These are phyloP conservation scores for Epizoanthus rinbou DNA, from an alignment of 92 coral and sea anemone genomes.

Conservation along the genomic window DNA sequence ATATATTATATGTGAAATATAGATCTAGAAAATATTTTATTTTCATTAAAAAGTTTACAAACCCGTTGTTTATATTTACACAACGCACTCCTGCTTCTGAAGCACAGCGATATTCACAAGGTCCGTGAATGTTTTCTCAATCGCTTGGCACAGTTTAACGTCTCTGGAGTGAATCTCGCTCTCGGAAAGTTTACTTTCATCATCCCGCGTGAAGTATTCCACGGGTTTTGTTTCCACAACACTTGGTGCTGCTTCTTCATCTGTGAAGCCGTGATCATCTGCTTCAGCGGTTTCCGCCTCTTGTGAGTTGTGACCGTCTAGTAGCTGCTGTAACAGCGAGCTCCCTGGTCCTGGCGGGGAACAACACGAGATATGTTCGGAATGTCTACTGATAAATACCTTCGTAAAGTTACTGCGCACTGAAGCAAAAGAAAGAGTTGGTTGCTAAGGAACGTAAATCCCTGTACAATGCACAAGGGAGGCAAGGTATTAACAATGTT, in stretches of 20 bases:
- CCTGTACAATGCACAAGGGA: no score
- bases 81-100: constrained; percentile 49
- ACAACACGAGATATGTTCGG: background rate
- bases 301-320: constrained; percentile 42
- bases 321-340: constrained; percentile 62
- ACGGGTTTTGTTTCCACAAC: constrained; percentile 35
- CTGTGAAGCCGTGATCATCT: constrained; percentile 79
- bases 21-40: background rate
- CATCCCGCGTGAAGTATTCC: constrained; percentile 23
- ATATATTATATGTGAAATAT: constrained; percentile 15
- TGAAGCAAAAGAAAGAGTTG: no score
- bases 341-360: constrained; percentile 54
- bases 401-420: no score
- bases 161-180: constrained; percentile 52
- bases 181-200: constrained; percentile 38
- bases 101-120: constrained; percentile 70
- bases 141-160: constrained; percentile 73
- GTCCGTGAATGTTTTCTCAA: constrained; percentile 82
- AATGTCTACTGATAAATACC: background rate
- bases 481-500: no score
- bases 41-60: constrained; percentile 17
- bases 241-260: constrained; percentile 41
- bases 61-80: background rate
- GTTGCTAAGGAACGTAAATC: no score
- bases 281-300: constrained; percentile 50